Evolutionary conservation across 2,888 invertebrate species (phyloP).

Genomic region (Euproctis similis): DNA sequence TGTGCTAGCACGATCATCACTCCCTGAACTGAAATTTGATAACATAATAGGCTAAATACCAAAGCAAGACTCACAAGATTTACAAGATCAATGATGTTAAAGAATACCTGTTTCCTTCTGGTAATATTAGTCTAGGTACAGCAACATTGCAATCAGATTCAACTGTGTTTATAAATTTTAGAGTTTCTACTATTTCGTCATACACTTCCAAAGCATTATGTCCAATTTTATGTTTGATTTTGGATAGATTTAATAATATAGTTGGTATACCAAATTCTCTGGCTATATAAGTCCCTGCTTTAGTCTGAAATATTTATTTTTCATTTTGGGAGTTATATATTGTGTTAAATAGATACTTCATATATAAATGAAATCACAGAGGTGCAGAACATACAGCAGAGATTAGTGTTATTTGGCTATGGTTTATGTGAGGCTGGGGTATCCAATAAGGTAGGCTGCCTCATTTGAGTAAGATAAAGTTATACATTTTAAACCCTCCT

Average conservation of each 20-base stretch:
- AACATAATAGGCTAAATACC: no score
- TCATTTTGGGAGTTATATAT: no score
- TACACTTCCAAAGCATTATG: constrained; percentile 47
- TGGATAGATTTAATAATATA: constrained; percentile 52
- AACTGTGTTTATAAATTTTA: constrained; percentile 53
- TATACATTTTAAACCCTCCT: no score
- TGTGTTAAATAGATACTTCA: no score
- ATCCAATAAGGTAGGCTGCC: no score
- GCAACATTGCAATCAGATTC: constrained; percentile 51
- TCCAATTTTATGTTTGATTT: constrained; percentile 54
- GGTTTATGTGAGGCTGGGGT: no score
- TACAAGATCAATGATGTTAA: no score
- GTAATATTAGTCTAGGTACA: constrained; percentile 53
- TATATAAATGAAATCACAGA: no score
- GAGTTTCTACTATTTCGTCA: constrained; percentile 59
- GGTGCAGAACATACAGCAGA: no score
- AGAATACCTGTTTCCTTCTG: constrained; percentile 61
- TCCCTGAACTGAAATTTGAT: constrained; percentile 46
- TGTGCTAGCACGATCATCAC: constrained; percentile 33
- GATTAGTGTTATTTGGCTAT: no score
- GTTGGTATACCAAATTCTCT: constrained; percentile 63
- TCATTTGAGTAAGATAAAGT: no score
- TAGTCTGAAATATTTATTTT: constrained; percentile 51
- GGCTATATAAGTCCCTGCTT: constrained; percentile 66
- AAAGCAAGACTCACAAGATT: no score